These are phyloP conservation scores for Semicossyphus pulcher DNA, from an alignment of 2,113 vertebrate genomes.

Conservation along the genomic window DNA sequence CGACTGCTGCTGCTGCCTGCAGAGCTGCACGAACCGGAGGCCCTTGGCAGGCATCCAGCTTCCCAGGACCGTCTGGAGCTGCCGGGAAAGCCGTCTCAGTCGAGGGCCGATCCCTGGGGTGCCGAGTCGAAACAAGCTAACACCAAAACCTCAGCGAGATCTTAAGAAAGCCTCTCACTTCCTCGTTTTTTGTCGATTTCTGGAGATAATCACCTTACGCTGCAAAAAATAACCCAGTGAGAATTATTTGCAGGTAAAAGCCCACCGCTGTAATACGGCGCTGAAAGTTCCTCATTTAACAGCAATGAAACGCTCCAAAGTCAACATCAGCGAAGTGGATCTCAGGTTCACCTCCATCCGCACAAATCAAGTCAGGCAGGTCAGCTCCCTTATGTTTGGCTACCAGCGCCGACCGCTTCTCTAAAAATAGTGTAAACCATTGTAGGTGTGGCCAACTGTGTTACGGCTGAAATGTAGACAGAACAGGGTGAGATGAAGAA, in stretches of 20 bases:
- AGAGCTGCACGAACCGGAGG: slow-evolving; percentile 23
- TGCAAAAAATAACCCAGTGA: slow-evolving; percentile 14
- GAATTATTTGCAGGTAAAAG: slow-evolving; percentile 37
- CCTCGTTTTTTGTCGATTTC: background rate
- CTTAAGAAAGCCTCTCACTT: slow-evolving; percentile 36
- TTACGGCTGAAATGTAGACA: slow-evolving; percentile 31
- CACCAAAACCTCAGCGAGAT: slow-evolving; percentile 34
- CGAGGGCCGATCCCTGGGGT: slow-evolving; percentile 16
- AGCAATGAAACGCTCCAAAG: slow-evolving; percentile 53
- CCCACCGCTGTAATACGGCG: background rate
- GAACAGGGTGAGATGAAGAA: slow-evolving; percentile 31
- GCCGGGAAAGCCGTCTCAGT: slow-evolving; percentile 51
- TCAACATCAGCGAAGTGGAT: slow-evolving; percentile 55
- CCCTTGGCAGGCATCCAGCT: slow-evolving; percentile 46
- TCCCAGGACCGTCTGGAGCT: slow-evolving; percentile 44
- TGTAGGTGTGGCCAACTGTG: slow-evolving; percentile 35
- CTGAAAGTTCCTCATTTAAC: slow-evolving; percentile 33
- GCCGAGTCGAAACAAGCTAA: slow-evolving; percentile 28
- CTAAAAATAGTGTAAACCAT: slow-evolving; percentile 46
- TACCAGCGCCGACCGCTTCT: slow-evolving; percentile 31
- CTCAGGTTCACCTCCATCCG: slow-evolving; percentile 55
- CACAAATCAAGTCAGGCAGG: slow-evolving; percentile 34
- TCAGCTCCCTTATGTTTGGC: slow-evolving; percentile 50
- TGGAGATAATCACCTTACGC: slow-evolving; percentile 24
- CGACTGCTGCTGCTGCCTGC: slow-evolving; percentile 43